A percentile compares a stretch with the other conserved stretches of the same genome.
These are phyloP conservation scores for Pelecanoides urinatrix DNA, from an alignment of 2,113 vertebrate genomes.

Conservation along the genomic window DNA sequence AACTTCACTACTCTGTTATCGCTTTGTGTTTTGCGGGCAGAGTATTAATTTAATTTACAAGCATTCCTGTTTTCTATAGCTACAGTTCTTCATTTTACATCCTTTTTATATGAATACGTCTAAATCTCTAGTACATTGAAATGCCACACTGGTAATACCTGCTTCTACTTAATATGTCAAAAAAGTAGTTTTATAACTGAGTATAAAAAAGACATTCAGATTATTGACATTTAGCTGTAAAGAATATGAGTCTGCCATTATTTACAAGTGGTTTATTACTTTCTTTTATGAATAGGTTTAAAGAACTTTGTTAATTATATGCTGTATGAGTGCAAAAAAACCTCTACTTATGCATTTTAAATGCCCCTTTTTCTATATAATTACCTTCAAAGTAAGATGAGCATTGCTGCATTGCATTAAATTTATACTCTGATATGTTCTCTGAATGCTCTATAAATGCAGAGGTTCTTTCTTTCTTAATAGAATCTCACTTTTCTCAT, in stretches of 20 bases:
- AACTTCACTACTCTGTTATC: slow-evolving; percentile 59
- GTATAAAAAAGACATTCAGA: slow-evolving; percentile 61
- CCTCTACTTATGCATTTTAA: slow-evolving; percentile 65
- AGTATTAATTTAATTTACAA: slow-evolving; percentile 64
- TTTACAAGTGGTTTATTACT: slow-evolving; percentile 75
- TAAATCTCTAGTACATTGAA: slow-evolving; percentile 67
- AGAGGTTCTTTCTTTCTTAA: slow-evolving; percentile 61
- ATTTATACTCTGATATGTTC: slow-evolving; percentile 53
- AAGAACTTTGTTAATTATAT: slow-evolving; percentile 76
- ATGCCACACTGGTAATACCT: slow-evolving; percentile 54
- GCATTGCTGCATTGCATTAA: slow-evolving; percentile 62
- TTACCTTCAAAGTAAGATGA: slow-evolving; percentile 72
- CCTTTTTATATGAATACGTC: slow-evolving; percentile 62
- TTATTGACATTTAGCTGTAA: slow-evolving; percentile 71
- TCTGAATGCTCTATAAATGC: slow-evolving; percentile 56
- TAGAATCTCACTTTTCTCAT: slow-evolving; percentile 66
- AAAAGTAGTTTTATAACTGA: slow-evolving; percentile 57
- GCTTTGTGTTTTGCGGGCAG: slow-evolving; percentile 58
- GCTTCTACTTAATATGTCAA: slow-evolving; percentile 66
- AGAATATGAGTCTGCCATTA: slow-evolving; percentile 68
- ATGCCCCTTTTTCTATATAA: slow-evolving; percentile 64
- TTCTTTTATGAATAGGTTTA: slow-evolving; percentile 71
- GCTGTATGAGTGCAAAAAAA: slow-evolving; percentile 45
- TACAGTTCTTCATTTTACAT: slow-evolving; percentile 57
- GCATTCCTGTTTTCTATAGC: slow-evolving; percentile 40